Evolutionary conservation across 2,888 invertebrate genomes (phyloP).

Genomic region (Eilema depressum): DNA sequence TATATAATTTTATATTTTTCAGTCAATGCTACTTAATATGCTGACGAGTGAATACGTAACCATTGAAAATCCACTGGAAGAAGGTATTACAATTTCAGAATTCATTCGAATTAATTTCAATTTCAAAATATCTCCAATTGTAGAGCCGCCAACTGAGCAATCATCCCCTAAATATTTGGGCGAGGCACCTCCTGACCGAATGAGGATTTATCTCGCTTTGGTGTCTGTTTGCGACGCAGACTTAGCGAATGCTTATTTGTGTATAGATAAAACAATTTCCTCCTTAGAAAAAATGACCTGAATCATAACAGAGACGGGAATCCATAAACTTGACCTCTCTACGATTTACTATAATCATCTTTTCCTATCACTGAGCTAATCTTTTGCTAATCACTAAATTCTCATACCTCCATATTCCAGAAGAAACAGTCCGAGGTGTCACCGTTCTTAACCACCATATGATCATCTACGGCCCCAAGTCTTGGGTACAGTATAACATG

Average conservation of each 20-base stretch:
- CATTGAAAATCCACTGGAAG: constrained; percentile 94
- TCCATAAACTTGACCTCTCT: background rate
- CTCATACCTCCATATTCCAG: constrained; percentile 51
- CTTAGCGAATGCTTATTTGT: no score
- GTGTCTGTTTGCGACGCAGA: no score
- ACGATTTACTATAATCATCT: background rate
- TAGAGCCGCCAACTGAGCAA: no score
- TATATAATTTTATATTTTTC: constrained; percentile 43
- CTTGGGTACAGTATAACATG: constrained; percentile 93
- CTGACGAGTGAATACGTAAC: constrained; percentile 97
- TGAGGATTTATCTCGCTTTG: no score
- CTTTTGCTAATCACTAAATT: background rate
- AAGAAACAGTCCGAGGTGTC: constrained; percentile 81
- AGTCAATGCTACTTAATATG: constrained; percentile 96
- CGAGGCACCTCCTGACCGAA: no score
- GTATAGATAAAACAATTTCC: background rate
- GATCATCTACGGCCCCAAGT: constrained; percentile 91
- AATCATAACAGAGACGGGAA: background rate
- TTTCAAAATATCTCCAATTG: background rate
- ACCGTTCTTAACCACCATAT: constrained; percentile 85
- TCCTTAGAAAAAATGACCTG: no score
- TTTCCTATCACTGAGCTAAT: background rate
- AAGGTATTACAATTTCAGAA: constrained; percentile 65
- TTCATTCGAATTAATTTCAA: no score
- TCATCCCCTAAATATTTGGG: no score